Conservation (phyloP, 2,888 invertebrate genomes). For the Miltochrista miniata region DNA sequence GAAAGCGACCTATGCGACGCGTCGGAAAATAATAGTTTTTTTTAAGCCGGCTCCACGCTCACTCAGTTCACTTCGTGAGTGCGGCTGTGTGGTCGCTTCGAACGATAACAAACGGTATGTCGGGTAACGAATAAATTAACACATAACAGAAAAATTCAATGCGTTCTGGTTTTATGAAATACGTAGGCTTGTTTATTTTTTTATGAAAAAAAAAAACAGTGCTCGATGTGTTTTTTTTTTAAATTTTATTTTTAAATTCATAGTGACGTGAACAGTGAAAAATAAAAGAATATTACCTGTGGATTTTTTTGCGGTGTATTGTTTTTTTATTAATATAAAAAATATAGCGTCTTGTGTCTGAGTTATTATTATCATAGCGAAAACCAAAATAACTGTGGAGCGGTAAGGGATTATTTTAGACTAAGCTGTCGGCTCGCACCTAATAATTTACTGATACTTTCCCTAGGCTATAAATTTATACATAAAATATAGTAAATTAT, state of each 20-base stretch:
- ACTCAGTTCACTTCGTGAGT: conserved; percentile 58
- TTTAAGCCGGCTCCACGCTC: conserved; percentile 38
- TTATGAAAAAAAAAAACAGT: conserved; percentile 6
- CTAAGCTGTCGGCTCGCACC: conserved; percentile 50
- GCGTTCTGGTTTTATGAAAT: conserved; percentile 20
- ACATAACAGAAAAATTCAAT: conserved; percentile 9
- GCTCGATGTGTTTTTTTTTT: conserved; percentile 1
- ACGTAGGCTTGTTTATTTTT: conserved; percentile 12
- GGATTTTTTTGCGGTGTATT: conserved; percentile 52
- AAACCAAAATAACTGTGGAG: conserved; percentile 69
- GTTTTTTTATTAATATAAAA: conserved; percentile 37
- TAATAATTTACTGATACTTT: conserved; percentile 42
- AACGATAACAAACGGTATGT: conserved; percentile 63
- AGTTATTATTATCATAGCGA: conserved; percentile 62
- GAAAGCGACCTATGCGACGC: conserved; percentile 57
- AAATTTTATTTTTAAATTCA: conserved; percentile 23
- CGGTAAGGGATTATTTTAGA: conserved; percentile 73
- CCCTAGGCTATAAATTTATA: conserved; percentile 13
- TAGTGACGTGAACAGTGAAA: conserved; percentile 41
- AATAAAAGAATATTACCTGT: conserved; percentile 19
- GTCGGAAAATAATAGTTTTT: conserved; percentile 63
- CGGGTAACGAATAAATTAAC: conserved; percentile 40
- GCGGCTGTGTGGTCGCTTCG: conserved; percentile 55
- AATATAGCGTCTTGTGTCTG: conserved; percentile 57
- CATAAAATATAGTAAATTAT: conserved; percentile 1